Evolutionary conservation across 2,797 vertebrate species (phyloP), one percentile per base, ranked within the genome.

Genomic region (Sebastes cheni): DNA sequence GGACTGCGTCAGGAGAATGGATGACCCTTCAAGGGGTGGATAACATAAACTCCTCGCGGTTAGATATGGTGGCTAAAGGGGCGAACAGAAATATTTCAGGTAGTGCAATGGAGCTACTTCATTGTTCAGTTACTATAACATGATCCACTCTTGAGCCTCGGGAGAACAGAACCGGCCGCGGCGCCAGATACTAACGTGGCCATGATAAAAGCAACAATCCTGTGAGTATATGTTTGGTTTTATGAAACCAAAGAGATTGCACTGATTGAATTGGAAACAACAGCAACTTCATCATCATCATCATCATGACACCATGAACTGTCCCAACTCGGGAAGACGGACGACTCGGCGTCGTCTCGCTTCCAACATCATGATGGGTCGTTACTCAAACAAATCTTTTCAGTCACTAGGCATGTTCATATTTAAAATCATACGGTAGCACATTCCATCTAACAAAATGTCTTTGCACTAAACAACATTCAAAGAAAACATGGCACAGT

Each of bases 401-500:
- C 95, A 95, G 95, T 96, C 95, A 93, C 94, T 84, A 95, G 93
- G 94, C 95, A 94, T 93, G 92, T 93, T 93, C 94, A 96, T 96
- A 95, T 95, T 95, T 94, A 96, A 95, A 96, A 91, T 92, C 92
- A 95, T 90, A 93, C 76, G 85, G 87, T 89, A 96, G 93, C 94
- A 96, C 95, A 95, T 94, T 95, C 94, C 94, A 97, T 94, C 95
- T 95, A 96, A 97, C 92, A 95, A 95, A 97, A 96, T 91, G 92
- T 95, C 93, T 96, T 89, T 86, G 91, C 96, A 97, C 97, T 96
- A 95, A 97, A 97, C 96, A 95, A 97, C 97, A 97, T 97, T 97
- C 95, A 97, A 97, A 97, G 95, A 95, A 97, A 97, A 97, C 96
- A 97, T 97, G 96, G 96, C 97, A 97, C 97, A 96, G 96, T 96